Percentiles rank a stretch among this genome's conserved stretches.
Evolutionary conservation across 2,113 vertebrate genomes (phyloP).

Genomic region (Varanus salvator): DNA sequence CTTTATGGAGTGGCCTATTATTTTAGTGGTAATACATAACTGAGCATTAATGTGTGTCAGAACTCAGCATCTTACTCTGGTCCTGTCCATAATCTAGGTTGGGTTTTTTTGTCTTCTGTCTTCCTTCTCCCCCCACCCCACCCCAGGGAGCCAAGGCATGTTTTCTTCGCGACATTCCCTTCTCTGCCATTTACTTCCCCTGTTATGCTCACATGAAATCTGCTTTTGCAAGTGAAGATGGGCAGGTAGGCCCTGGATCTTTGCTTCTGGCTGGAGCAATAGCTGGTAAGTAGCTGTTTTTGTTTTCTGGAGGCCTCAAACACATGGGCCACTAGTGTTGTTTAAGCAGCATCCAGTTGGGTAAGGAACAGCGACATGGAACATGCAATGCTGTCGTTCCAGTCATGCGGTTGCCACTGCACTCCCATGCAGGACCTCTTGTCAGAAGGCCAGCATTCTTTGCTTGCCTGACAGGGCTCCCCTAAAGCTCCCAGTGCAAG

Average conservation of each 20-base stretch:
- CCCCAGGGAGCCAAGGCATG: conserved; percentile 89
- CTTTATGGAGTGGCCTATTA: background rate
- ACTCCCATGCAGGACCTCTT: too few species aligned
- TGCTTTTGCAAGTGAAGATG: conserved; percentile 81
- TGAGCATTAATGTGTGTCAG: background rate
- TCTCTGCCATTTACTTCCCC: conserved; percentile 92
- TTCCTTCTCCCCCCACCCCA: conserved; percentile 2
- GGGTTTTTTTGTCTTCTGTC: background rate
- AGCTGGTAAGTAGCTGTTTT: conserved; percentile 80
- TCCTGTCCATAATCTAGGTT: background rate
- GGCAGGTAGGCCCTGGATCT: conserved; percentile 82
- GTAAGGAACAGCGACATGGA: background rate
- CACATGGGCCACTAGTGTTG: too few species aligned
- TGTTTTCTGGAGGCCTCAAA: background rate
- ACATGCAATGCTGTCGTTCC: too few species aligned
- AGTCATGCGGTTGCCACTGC: too few species aligned
- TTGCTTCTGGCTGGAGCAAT: conserved; percentile 87
- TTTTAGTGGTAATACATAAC: background rate
- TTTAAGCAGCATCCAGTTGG: background rate
- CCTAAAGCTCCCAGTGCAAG: too few species aligned
- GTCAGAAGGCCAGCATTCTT: too few species aligned
- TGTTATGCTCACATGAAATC: conserved; percentile 86
- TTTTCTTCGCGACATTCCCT: conserved; percentile 91
- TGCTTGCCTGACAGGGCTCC: too few species aligned
- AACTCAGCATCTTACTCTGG: background rate